Evolutionary conservation across 2,888 invertebrate species (phyloP), one percentile per base, ranked within the genome.

Genomic region (Cephus rjabovi): DNA sequence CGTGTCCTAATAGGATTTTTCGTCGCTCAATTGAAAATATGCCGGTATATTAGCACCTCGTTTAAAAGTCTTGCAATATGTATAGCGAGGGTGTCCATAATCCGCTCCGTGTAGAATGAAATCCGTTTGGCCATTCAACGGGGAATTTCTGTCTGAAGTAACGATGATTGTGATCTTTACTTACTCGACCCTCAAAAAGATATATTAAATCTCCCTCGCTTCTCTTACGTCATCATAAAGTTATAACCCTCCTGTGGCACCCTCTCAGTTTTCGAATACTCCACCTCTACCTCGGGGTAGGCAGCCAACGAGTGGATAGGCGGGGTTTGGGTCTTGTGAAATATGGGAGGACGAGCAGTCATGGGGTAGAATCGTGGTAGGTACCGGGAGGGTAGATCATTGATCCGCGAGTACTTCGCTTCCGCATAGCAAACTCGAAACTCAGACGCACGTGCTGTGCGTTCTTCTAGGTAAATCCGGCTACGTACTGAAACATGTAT

Each of bases 321-420:
- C 74, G 74, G 34, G 23, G 37, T 56, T 56, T 23, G 71, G 71
- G 30, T 71, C 33, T 34, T 31, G 71, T 34, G 74, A 74, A 74
- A 74, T 74, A 74, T 74, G 74, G 35, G 37, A 34, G 74, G 30
- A 35, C 33, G 74, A 35, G 74, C 35, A 34, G 74, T 30, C 33
- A 30, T 30, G 37, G 34, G 74, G 34, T 34, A 34, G 35, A 34
- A 74, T 40, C 74, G 71, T 12, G 71, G 71, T 71, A 71, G 71
- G 71, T 31, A 71, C 74, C 34, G 74, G 74, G 56, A 75, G 79
- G 81, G 81, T 78, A 78, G 81, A 80, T 77, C 79, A 80, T 80
- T 78, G 81, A 80, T 81, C 80, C 79, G 77, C 73, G 75, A 74
- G 74, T 76, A 74, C 23, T 74, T 23, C 23, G 74, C 74, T 74